Base-by-base conservation (phyloP, 1,140 invertebrate species). In the Camponotus vicinus region DNA sequence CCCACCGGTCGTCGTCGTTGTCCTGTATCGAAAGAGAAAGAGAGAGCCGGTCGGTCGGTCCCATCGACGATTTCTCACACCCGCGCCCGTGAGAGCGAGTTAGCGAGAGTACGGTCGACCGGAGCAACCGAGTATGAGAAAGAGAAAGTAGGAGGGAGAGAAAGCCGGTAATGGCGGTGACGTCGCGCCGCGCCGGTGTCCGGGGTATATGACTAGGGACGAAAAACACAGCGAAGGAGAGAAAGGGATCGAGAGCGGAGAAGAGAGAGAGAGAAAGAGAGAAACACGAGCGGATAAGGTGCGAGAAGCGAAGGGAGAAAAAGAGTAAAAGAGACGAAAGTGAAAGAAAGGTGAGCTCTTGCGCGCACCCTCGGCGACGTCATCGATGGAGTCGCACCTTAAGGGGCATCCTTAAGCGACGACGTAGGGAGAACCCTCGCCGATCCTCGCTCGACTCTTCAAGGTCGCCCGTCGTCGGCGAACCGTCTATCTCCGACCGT, bases 21-120 rank as follows among this genome's bases (percentile, higher is more conserved):
- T 42, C 67, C 75, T 77, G 77, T 67, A 66, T 64, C 18, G 18
- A 77, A 57, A 77, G 52, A 71, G 69, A 61, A 15, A 37, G 13
- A 79, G 45, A 79, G 9, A 27, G 76, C 8, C 27, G 27, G 32
- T 34, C 45, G 34, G 42, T 18, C 66, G 88, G 87, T 83, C 77
- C 78, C 88, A 78, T 73, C 61, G 88, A 83, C 85, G 63, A 89
- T 86, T 88, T 89, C 88, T 89, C 88, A 78, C 88, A 89, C 88
- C 88, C 89, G 89, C 86, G 42, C 84, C 45, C 49, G 67, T 52
- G 55, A 55, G 67, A 59, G 21, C 37, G 32, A 59, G 75, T 45
- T 57, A 52, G 67, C 27, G 49, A 86, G 77, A 45, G 83, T 21
- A 52, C 34, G n/a, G 34, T 8, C 49, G 70, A 59, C 63, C 59